Evolutionary conservation across 2,888 invertebrate genomes (phyloP), one percentile per base, ranked within the genome.

Genomic region (Sarcophaga variegata): DNA sequence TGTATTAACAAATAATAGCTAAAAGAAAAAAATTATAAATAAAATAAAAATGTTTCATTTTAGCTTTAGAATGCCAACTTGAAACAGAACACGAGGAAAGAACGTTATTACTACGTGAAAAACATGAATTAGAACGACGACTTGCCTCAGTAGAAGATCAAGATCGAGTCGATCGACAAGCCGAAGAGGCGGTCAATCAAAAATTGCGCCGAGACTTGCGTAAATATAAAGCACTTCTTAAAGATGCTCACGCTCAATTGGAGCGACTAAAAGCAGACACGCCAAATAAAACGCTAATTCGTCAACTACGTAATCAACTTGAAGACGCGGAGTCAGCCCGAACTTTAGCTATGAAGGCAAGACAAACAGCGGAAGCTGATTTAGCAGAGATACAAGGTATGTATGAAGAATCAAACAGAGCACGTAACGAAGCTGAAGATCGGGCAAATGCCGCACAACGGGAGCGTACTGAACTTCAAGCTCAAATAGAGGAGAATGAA

Each of bases 51-150:
- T 8, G 0, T 37, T 37, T 2, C 37, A 37, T 69, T 82, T 67
- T 93, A 97, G 96, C 97, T 83, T 94, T 99, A 90, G 98, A 99
- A 93, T 96, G 96, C 25, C 98, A 99, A 92, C 93, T 99, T 88
- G 98, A 99, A 93, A 97, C 97, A 89, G 98, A 99, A 93, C 98
- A 98, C 92, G 97, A 98, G 87, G 98, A 98, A 93, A 95, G 98
- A 62, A 98, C 98, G 60, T 93, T 96, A 85, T 94, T 98, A 70
- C 94, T 98, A 60, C 95, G 98, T 14, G 98, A 99, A 91, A 97
- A 98, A 85, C 97, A 98, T 92, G 98, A 98, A 91, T 93, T 99
- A 84, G 99, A 99, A 93, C 95, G 98, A 5, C 95, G 98, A 12
- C 94, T 98, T 20, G 96, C 97, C 20, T 95, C 97, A 37, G 94